phyloP scores from a whole-genome alignment of 2,888 invertebrate genomes.

The Drosophila peninsularis region DNA sequence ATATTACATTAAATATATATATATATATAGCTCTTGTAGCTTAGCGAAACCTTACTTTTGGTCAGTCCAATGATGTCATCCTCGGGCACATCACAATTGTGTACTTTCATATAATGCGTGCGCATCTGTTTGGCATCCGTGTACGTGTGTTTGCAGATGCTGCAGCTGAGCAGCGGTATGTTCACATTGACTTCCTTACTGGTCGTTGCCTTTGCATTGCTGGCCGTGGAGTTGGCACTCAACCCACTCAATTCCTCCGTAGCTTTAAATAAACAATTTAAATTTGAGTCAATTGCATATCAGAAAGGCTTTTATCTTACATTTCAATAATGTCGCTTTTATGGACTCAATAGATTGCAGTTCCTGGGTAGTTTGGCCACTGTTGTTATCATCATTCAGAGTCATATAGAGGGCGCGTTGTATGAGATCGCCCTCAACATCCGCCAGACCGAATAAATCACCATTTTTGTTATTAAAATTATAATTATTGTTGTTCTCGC shows the following conservation, averaged over 20 bases:
- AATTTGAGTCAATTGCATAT: not conserved
- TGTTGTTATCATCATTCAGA: conserved; percentile 51
- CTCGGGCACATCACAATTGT: conserved; percentile 63
- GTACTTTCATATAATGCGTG: conserved; percentile 55
- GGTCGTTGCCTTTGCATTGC: conserved; percentile 18
- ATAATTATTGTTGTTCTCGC: conserved; percentile 70
- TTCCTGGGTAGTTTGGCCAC: conserved; percentile 25
- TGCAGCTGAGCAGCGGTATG: conserved; percentile 63
- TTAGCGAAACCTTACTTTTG: conserved; percentile 47
- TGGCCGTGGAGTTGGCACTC: conserved; percentile 1
- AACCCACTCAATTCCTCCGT: conserved; percentile 30
- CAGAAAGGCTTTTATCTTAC: conserved; percentile 32
- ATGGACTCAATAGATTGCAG: conserved; percentile 49
- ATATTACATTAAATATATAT: not conserved
- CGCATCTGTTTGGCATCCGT: conserved; percentile 66
- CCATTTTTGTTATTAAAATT: conserved; percentile 67
- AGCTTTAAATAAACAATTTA: conserved; percentile 9
- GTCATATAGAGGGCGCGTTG: conserved; percentile 74
- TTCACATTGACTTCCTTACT: conserved; percentile 31
- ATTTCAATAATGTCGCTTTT: conserved; percentile 37
- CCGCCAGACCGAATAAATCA: conserved; percentile 43
- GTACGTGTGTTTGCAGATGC: conserved; percentile 56
- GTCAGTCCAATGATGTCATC: conserved; percentile 70
- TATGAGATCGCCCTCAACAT: conserved; percentile 63
- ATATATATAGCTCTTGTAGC: not conserved